Evolutionary conservation across 2,113 vertebrate genomes (phyloP).

Genomic region (Pseudonaja textilis): DNA sequence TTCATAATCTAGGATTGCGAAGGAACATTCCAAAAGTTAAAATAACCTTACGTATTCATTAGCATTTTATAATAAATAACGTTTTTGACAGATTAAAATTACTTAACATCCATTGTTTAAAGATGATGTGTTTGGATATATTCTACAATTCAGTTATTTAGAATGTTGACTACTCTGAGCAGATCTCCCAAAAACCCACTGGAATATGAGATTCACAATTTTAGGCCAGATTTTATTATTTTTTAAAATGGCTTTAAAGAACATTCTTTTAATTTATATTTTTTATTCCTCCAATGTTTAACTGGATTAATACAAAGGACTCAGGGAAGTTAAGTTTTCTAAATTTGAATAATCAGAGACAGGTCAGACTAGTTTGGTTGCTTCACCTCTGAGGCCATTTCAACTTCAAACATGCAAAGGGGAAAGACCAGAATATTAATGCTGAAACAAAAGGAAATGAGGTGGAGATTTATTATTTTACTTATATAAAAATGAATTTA

Average conservation of each 20-base stretch:
- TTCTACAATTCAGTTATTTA: neutral
- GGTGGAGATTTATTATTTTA: neutral
- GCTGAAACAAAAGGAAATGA: conserved; percentile 40
- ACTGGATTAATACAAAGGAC: neutral
- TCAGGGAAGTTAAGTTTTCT: neutral
- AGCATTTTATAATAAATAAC: neutral
- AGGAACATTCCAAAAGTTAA: neutral
- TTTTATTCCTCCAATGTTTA: neutral
- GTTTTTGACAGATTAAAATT: neutral
- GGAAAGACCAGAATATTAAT: conserved; percentile 44
- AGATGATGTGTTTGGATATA: neutral
- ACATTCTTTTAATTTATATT: neutral
- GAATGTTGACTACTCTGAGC: neutral
- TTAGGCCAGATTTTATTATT: neutral
- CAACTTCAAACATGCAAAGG: conserved; percentile 50
- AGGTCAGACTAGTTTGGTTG: conserved; percentile 42
- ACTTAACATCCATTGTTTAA: neutral
- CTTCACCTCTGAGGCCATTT: conserved; percentile 54
- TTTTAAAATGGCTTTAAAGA: neutral
- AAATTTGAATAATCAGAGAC: conserved; percentile 40
- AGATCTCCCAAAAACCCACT: neutral
- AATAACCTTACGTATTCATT: neutral
- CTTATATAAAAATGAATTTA: neutral
- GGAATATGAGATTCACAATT: neutral
- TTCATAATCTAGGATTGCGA: neutral